Conservation (phyloP, 2,113 vertebrate species). For the Sebastes schlegelii region DNA sequence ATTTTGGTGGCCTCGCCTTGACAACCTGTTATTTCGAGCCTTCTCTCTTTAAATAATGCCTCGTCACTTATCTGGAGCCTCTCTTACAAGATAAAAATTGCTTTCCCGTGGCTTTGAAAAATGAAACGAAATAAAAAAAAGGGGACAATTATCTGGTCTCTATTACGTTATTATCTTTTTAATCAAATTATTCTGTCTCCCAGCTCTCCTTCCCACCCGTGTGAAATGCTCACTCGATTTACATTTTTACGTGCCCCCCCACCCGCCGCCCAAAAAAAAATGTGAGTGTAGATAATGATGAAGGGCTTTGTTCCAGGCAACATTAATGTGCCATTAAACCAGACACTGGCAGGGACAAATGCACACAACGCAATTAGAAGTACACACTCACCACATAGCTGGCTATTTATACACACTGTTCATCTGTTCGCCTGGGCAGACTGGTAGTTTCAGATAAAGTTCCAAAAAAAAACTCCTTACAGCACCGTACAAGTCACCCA, state of each 20-base stretch:
- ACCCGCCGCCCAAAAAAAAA: slow-evolving; percentile 10
- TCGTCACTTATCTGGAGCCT: slow-evolving; percentile 40
- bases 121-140: slow-evolving; percentile 24
- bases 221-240: slow-evolving; percentile 49
- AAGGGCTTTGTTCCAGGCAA: slow-evolving; percentile 53
- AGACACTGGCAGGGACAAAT: slow-evolving; percentile 29
- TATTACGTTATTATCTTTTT: slow-evolving; percentile 57
- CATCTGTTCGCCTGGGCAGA: slow-evolving; percentile 10
- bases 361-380: slow-evolving; percentile 28
- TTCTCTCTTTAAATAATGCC: slow-evolving; percentile 47
- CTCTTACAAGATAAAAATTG: slow-evolving; percentile 24
- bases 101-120: slow-evolving; percentile 32
- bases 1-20: slow-evolving; percentile 46
- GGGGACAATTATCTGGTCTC: slow-evolving; percentile 30
- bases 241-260: slow-evolving; percentile 42
- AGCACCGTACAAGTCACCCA: background rate
- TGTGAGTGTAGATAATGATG: slow-evolving; percentile 48
- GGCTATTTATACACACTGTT: slow-evolving; percentile 46
- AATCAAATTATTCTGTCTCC: slow-evolving; percentile 55
- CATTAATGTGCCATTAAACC: slow-evolving; percentile 49
- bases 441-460: slow-evolving; percentile 5
- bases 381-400: slow-evolving; percentile 7
- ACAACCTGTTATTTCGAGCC: slow-evolving; percentile 54
- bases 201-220: slow-evolving; percentile 35
- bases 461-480: slow-evolving; percentile 2